These are phyloP conservation scores for Phoxinus dragarum DNA, from an alignment of 2,797 vertebrate genomes.

Conservation along the genomic window DNA sequence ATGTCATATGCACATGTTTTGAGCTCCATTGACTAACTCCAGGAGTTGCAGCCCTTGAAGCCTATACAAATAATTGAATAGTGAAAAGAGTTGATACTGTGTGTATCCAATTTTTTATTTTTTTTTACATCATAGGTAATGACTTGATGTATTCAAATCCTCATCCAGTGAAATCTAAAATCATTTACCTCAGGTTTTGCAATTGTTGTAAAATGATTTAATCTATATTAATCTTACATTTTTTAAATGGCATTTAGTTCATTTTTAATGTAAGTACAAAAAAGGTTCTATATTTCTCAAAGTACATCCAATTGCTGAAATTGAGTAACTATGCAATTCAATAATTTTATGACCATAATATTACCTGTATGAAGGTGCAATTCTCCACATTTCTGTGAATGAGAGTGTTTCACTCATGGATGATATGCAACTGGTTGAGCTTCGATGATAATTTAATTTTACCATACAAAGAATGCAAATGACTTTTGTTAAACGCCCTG, in stretches of 20 bases:
- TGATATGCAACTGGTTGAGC: not conserved
- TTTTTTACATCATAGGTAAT: not conserved
- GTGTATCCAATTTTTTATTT: not conserved
- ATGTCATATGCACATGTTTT: not conserved
- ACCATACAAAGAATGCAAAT: not conserved
- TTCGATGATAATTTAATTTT: not conserved
- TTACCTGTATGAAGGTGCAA: not conserved
- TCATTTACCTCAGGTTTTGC: not conserved
- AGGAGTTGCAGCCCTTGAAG: conserved; percentile 1
- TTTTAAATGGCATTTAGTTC: not conserved
- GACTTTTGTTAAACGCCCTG: not conserved
- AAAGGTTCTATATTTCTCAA: not conserved
- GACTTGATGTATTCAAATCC: not conserved
- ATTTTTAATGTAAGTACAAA: not conserved
- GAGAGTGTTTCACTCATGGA: not conserved
- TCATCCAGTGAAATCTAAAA: not conserved
- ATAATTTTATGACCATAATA: not conserved
- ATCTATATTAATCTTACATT: not conserved
- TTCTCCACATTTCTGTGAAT: not conserved
- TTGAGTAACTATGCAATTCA: not conserved
- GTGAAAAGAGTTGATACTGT: not conserved
- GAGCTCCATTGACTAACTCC: not conserved
- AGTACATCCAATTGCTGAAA: too few relatives aligned
- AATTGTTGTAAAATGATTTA: not conserved
- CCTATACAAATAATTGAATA: not conserved